phyloP scores from a whole-genome alignment of 2,888 invertebrate species.

The Lepidochitona cinerea region DNA sequence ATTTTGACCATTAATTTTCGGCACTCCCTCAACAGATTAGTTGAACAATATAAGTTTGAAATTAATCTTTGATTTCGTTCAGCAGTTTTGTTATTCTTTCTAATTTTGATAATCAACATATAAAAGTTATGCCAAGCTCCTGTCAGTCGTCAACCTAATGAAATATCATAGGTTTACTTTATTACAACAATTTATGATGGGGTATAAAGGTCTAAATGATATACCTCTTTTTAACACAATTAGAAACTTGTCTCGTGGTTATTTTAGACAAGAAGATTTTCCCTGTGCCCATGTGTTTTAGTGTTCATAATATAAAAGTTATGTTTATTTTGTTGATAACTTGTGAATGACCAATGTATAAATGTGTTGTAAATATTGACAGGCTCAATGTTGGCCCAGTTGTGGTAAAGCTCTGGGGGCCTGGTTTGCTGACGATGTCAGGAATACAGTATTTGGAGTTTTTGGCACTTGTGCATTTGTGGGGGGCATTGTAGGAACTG shows the following conservation, averaged over 20 bases:
- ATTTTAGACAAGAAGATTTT: too few species aligned
- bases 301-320: not conserved
- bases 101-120: not conserved
- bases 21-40: too few species aligned
- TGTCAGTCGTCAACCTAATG: too few species aligned
- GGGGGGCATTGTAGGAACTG: slow-evolving; percentile 72
- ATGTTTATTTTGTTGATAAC: not conserved
- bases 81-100: not conserved
- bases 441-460: slow-evolving; percentile 72
- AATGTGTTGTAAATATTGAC: not conserved
- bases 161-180: too few species aligned
- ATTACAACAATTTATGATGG: not conserved
- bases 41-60: too few species aligned
- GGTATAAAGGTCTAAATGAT: not conserved
- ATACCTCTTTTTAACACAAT: too few species aligned
- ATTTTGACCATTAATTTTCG: too few species aligned
- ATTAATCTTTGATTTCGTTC: too few species aligned
- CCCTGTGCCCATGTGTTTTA: too few species aligned
- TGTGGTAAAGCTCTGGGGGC: slow-evolving; percentile 70
- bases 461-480: slow-evolving; percentile 73
- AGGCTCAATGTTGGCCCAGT: slow-evolving; percentile 73
- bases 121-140: not conserved
- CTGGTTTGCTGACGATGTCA: slow-evolving; percentile 70
- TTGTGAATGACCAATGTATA: not conserved
- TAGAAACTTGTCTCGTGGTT: too few species aligned